Evolutionary conservation across 2,797 vertebrate species (phyloP), one percentile per base, ranked within the genome.

Genomic region (Scomberomorus guttatus): DNA sequence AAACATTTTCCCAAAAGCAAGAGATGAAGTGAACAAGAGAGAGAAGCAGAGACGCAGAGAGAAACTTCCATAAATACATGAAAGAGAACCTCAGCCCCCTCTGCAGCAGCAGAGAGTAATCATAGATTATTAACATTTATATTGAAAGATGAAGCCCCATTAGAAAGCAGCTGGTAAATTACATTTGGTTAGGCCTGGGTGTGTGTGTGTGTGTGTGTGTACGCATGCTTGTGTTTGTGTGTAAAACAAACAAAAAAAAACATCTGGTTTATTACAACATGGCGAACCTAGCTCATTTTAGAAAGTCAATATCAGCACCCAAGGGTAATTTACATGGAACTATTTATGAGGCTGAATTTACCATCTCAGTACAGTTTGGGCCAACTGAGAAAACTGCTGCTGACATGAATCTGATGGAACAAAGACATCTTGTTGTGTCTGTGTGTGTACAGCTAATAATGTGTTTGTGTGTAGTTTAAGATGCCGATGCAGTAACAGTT

Each of bases 91-190:
- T 72, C 64, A 66, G 83, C 74, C 74, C 75, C 63, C 82, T 27
- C 63, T 67, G 83, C 80, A 68, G 83, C 86, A 71, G 82, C 77
- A 4, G 71, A 89, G 85, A 77, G 79, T 92, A 91, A 94, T 92
- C 88, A 90, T 77, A 77, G 89, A 92, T 94, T 94, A 93, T 94
- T 92, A 93, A 90, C 92, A 93, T 94, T 94, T 91, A 92, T 92
- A 94, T 93, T 92, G 91, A 92, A 94, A 94, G 88, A 93, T 93
- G 91, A 91, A n/a, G 77, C 91, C 84, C 86, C 86, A 92, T 94
- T 92, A 93, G 83, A 81, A 89, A 81, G 89, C 90, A 91, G 85
- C 89, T 91, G 90, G 87, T 82, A 88, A 92, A 93, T 94, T 91
- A 83, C 78, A 84, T 93, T 91, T 82, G 80, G 77, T 77, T 80